Percentiles rank a stretch among this genome's conserved stretches.
phyloP scores from a whole-genome alignment of 1,140 invertebrate genomes.

The Drosophila lacteicornis region DNA sequence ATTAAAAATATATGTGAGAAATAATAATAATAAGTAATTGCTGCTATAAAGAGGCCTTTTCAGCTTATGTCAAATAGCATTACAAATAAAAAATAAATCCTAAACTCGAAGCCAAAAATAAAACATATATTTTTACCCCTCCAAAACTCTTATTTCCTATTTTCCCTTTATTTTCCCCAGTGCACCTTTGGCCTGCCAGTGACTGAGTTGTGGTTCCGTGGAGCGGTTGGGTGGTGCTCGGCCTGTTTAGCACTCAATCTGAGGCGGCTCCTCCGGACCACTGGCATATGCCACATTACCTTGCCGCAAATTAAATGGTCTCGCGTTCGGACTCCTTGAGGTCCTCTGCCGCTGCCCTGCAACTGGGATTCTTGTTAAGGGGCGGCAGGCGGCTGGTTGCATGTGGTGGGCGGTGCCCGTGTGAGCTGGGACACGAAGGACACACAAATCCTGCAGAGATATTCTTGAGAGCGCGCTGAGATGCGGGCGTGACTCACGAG shows the following conservation, averaged over 20 bases:
- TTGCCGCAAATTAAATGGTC: constrained; percentile 81
- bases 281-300: constrained; percentile 76
- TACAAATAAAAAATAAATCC: too few species aligned
- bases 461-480: not conserved
- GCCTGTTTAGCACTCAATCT: constrained; percentile 80
- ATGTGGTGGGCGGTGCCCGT: constrained; percentile 49
- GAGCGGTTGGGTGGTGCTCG: constrained; percentile 19
- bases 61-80: too few species aligned
- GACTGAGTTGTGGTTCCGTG: constrained; percentile 5
- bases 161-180: not conserved
- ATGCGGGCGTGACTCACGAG: constrained; percentile 39
- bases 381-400: constrained; percentile 52
- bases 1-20: too few species aligned
- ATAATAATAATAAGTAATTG: too few species aligned
- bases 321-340: constrained; percentile 51
- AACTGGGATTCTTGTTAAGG: constrained; percentile 56
- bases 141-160: too few species aligned
- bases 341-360: constrained; percentile 3
- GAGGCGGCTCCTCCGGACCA: constrained; percentile 46
- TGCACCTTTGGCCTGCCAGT: constrained; percentile 12
- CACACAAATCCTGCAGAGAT: constrained; percentile 22
- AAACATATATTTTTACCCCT: too few species aligned
- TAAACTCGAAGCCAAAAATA: too few species aligned
- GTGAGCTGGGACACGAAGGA: constrained; percentile 24
- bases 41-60: too few species aligned